phyloP scores from a whole-genome alignment of 2,797 vertebrate genomes.

The Oreonectes daqikongensis region DNA sequence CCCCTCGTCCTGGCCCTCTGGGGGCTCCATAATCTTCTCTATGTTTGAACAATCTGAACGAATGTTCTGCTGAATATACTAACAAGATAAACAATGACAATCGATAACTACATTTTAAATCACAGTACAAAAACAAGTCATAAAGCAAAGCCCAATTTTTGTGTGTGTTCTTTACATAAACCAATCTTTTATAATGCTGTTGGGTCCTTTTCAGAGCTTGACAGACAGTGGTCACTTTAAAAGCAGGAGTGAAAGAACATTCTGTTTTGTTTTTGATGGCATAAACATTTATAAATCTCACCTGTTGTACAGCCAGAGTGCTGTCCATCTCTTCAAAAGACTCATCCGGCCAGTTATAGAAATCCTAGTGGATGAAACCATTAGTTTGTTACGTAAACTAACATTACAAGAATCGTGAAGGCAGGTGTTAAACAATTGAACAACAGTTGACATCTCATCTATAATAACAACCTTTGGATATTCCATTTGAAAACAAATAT shows the following conservation, averaged over 20 bases:
- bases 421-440: too few species aligned
- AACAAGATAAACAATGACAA: constrained; percentile 48
- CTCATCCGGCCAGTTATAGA: constrained; percentile 99
- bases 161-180: not conserved
- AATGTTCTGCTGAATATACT: constrained; percentile 99
- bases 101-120: not conserved
- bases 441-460: too few species aligned
- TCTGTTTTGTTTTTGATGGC: not conserved
- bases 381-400: not conserved
- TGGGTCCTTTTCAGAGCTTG: too few species aligned
- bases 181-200: not conserved
- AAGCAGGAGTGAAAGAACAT: not conserved
- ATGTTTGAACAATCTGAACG: constrained; percentile 96
- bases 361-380: constrained; percentile 79
- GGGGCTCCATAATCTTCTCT: constrained; percentile 97
- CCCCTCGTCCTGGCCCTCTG: constrained; percentile 97
- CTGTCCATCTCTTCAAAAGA: constrained; percentile 99
- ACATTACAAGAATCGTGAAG: not conserved
- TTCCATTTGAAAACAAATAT: too few species aligned
- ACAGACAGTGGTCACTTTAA: not conserved
- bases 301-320: constrained; percentile 97
- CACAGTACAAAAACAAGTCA: not conserved
- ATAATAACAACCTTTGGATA: too few species aligned
- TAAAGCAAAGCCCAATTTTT: not conserved
- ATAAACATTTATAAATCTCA: constrained; percentile 60